Percentiles rank a stretch among this genome's conserved stretches.
These are phyloP conservation scores for Cecropterus lyciades DNA, from an alignment of 1,140 invertebrate species.

Conservation along the genomic window DNA sequence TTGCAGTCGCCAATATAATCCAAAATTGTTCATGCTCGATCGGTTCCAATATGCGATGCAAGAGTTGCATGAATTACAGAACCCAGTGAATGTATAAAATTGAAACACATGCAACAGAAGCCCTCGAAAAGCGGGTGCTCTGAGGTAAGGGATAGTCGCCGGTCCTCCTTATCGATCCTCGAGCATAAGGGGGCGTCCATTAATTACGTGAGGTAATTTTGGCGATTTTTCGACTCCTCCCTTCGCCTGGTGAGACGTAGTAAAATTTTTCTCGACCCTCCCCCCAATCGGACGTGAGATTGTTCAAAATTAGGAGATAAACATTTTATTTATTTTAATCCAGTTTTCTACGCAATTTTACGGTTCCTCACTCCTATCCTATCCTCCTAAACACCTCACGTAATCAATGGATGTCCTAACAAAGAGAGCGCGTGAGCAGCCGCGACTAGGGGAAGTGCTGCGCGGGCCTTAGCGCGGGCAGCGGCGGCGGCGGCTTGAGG, in stretches of 20 bases:
- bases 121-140: background rate
- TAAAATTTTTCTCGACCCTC: no score
- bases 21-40: background rate
- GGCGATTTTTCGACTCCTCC: no score
- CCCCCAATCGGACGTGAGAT: no score
- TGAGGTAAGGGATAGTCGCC: constrained; percentile 2
- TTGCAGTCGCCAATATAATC: background rate
- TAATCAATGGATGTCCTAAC: no score
- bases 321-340: no score
- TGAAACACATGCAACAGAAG: constrained; percentile 3
- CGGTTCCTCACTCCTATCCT: no score
- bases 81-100: background rate
- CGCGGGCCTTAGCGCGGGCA: constrained; percentile 55
- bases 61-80: background rate
- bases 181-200: constrained; percentile 26
- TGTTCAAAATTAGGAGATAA: no score
- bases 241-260: no score
- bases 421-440: constrained; percentile 52
- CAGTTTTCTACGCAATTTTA: no score
- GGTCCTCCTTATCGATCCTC: constrained; percentile 24
- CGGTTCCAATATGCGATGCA: background rate
- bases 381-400: no score
- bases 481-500: constrained; percentile 62
- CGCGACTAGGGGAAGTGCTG: constrained; percentile 34
- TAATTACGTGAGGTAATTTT: no score